phyloP scores from a whole-genome alignment of 2,797 vertebrate genomes.

The Sebastes itinus region DNA sequence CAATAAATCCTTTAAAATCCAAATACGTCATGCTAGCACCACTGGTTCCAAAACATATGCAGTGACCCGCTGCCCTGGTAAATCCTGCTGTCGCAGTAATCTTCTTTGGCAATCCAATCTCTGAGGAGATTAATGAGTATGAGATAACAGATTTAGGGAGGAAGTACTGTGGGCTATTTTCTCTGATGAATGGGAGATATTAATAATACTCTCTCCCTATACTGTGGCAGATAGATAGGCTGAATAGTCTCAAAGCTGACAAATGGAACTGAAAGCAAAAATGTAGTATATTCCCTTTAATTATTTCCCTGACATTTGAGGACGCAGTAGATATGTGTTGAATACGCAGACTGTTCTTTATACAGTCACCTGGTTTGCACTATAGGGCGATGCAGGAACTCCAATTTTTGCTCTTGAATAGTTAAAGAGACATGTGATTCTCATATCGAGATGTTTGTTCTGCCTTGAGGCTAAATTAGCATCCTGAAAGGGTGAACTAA shows the following conservation, averaged over 20 bases:
- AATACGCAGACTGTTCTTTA: not conserved
- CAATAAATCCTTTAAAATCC: not conserved
- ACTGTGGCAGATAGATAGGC: conserved; percentile 3
- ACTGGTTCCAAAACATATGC: conserved; percentile 8
- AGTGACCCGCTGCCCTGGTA: conserved; percentile 43
- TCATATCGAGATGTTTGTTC: not conserved
- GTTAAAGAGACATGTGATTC: not conserved
- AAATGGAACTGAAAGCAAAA: not conserved
- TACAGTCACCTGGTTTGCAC: not conserved
- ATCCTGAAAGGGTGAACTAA: not conserved
- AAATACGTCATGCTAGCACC: not conserved
- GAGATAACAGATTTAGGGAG: conserved; percentile 53
- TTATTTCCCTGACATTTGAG: conserved; percentile 1
- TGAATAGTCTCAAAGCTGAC: conserved; percentile 4
- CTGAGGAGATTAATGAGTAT: conserved; percentile 47
- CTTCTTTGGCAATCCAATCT: conserved; percentile 57
- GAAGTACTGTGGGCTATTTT: conserved; percentile 27
- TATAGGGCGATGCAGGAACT: not conserved
- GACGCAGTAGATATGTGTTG: not conserved
- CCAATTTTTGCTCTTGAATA: not conserved
- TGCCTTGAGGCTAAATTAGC: not conserved
- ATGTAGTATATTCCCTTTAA: not conserved
- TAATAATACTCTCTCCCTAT: conserved; percentile 24
- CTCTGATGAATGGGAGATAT: conserved; percentile 47
- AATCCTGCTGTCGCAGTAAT: conserved; percentile 61